Evolutionary conservation across 2,888 invertebrate species (phyloP), one percentile per base, ranked within the genome.

Genomic region (Polyommatus iphigenia): DNA sequence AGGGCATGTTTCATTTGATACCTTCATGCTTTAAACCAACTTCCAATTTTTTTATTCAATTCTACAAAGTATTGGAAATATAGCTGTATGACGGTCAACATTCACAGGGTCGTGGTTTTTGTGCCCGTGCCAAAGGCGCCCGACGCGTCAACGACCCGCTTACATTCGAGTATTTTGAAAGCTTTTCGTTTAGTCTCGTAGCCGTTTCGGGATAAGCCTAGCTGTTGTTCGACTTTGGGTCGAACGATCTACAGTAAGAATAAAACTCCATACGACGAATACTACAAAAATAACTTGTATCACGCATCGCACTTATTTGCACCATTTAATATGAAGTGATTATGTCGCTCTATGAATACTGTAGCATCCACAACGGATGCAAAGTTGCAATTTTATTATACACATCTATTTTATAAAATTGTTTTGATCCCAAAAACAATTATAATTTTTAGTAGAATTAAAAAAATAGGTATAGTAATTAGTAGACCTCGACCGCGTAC

Each of bases 151-250:
- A 73, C 50, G 46, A 50, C 15, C 50, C 73, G 50, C 18, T 73
- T 41, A 41, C 73, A 73, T 50, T 73, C 46, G 46, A 73, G 46
- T 73, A 50, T 73, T 73, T 73, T 50, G 73, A 73, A 73, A 73
- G 73, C 73, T 73, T 46, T 46, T 50, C 46, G 50, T 73, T 73
- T 46, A 20, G 13, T 73, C 50, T 20, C 50, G 32, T 41, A 13
- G 46, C n/a, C 24, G 46, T 71, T 71, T 18, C 10, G 18, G 20
- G 13, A 10, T 24, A 62, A 24, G 8, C 57, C 57, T 59, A n/a
- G 57, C 67, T 13, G 15, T 67, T 29, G 67, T 24, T 29, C 15
- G 3, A 24, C 20, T 67, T 59, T n/a, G n/a, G n/a, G n/a, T 10
- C 41, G 41, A 41, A 41, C 41, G 2, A 41, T 41, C 41, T 41